Base-by-base conservation (phyloP, 2,888 invertebrate genomes). In the Hirtodrosophila confusa region DNA sequence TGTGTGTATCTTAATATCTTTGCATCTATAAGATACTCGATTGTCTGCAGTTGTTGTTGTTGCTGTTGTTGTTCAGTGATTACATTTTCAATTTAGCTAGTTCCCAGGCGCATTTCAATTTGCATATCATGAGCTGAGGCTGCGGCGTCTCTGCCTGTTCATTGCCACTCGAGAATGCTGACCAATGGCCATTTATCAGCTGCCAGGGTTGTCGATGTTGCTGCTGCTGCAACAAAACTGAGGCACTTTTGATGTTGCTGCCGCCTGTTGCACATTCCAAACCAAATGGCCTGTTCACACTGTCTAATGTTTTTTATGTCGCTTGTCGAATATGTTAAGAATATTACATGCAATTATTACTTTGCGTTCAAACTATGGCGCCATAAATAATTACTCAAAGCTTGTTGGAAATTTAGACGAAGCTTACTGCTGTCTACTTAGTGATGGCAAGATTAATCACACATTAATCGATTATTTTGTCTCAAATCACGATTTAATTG, bases 81-180 rank as follows among this genome's bases (percentile, higher is more conserved):
- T 80, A 83, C 69, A 80, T 68, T 74, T 82, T 79, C 70, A 75
- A 79, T 75, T 72, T 69, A 75, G 61, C 63, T 50, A 69, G 78
- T 82, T 82, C 85, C 77, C 85, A 82, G 79, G 79, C 85, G 36
- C 63, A 60, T 61, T 68, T 71, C 68, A 78, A 27, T 27, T 17
- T 17, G 17, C 17, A 80, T 84, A 69, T 73, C 69, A 73, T 69
- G 69, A 62, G 58, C 43, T 39, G 44, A 48, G 56, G 47, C 44
- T 44, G 51, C 45, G 56, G 58, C 57, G 17, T 27, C 27, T 27
- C 27, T 2, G 27, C 0, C 27, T 27, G 6, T 27, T 5, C 6
- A 27, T 66, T 58, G 55, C 66, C 7, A 31, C 9, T 31, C 31
- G 31, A 31, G 7, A 31, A 31, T 58, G 45, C 55, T 70, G 66